phyloP scores from a whole-genome alignment of 2,797 vertebrate genomes.

The Sebastes wilsoni region DNA sequence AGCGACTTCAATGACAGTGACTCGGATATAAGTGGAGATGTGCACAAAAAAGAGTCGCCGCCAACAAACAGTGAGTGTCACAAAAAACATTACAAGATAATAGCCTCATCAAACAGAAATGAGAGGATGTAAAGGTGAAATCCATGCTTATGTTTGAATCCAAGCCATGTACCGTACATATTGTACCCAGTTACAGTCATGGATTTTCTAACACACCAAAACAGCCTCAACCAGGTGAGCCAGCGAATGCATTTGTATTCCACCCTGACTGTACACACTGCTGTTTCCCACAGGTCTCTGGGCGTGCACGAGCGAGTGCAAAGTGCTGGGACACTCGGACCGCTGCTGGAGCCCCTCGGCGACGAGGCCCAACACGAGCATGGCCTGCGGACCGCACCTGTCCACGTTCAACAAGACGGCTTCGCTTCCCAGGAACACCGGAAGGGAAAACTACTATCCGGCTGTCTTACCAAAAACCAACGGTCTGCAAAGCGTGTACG shows the following conservation, averaged over 20 bases:
- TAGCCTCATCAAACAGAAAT: neutral
- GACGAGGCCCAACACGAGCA: constrained; percentile 83
- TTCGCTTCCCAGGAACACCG: constrained; percentile 89
- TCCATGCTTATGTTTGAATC: neutral
- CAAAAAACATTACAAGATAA: neutral
- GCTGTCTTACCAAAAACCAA: constrained; percentile 90
- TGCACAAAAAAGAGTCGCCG: constrained; percentile 90
- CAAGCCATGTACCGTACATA: neutral
- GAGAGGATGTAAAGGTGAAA: neutral
- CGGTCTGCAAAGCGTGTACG: constrained; percentile 92
- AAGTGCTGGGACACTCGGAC: constrained; percentile 95
- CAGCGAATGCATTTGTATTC: constrained; percentile 1
- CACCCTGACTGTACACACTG: constrained; percentile 18
- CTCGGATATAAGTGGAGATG: constrained; percentile 94
- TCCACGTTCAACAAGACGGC: constrained; percentile 95
- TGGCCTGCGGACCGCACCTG: constrained; percentile 84
- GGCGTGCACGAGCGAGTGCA: constrained; percentile 97
- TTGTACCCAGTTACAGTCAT: neutral
- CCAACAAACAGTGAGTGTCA: constrained; percentile 81
- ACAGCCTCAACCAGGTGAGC: neutral
- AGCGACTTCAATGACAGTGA: constrained; percentile 99
- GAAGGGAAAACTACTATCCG: constrained; percentile 91
- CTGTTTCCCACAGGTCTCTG: constrained; percentile 87
- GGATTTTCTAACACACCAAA: neutral
- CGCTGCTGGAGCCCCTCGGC: constrained; percentile 98